phyloP scores from a whole-genome alignment of 2,888 invertebrate species.

The Sarcophaga caerulescens region DNA sequence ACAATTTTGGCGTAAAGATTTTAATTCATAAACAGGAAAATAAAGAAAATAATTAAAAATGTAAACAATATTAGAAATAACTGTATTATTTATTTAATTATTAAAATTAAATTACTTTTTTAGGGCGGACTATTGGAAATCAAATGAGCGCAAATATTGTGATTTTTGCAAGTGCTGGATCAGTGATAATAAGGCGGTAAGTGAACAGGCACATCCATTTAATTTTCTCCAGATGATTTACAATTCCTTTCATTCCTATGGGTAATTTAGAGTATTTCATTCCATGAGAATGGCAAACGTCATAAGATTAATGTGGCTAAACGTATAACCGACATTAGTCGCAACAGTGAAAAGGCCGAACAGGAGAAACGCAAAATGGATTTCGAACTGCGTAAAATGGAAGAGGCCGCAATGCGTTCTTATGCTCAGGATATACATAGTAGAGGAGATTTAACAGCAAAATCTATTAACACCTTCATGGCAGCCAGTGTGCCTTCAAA shows the following conservation, averaged over 20 bases:
- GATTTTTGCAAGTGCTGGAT: constrained; percentile 99
- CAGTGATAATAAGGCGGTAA: constrained; percentile 96
- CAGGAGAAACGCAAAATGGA: constrained; percentile 90
- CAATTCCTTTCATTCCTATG: neutral
- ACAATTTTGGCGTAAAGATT: too few relatives aligned
- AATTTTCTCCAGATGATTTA: neutral
- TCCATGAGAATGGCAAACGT: constrained; percentile 95
- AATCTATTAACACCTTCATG: constrained; percentile 76
- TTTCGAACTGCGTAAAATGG: constrained; percentile 92
- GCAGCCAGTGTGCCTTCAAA: constrained; percentile 69
- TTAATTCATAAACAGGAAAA: too few relatives aligned
- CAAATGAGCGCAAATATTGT: constrained; percentile 96
- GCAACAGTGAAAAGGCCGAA: constrained; percentile 90
- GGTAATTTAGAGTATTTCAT: constrained; percentile 89
- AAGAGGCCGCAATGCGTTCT: constrained; percentile 93
- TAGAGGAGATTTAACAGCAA: constrained; percentile 79
- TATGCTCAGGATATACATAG: constrained; percentile 90
- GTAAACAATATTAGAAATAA: neutral
- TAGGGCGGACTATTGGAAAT: constrained; percentile 98
- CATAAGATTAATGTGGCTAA: constrained; percentile 96
- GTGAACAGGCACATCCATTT: constrained; percentile 18
- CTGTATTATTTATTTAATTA: neutral
- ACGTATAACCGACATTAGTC: constrained; percentile 91
- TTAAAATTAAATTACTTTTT: neutral
- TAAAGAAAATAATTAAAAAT: neutral